Base-by-base conservation (phyloP, 1,140 invertebrate species). In the Drosophila takahashii region DNA sequence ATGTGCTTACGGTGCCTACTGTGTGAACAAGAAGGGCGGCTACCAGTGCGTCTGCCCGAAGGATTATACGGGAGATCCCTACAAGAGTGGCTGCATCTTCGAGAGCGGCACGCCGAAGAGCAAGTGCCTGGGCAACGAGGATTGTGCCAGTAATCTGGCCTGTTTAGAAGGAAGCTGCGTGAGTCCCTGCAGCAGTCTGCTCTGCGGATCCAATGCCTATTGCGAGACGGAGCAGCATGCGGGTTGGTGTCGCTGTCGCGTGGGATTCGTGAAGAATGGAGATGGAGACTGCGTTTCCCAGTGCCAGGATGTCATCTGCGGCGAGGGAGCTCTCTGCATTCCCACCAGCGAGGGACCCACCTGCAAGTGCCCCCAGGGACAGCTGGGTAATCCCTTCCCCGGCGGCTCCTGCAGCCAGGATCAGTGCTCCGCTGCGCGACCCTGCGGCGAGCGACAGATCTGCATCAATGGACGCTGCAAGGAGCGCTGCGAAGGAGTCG, bases 141-240 rank as follows among this genome's bases (percentile, higher is more conserved):
- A 98, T 67, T 98, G 97, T 80, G 95, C 96, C 9, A 95, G 95
- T 72, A 96, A 95, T 52, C 92, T 97, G 41, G 94, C 95, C 27
- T 98, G 97, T 85, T 93, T 95, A 5, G 94, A 96, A 45, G 95
- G 95, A 6, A 95, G 94, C 47, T 98, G 97, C 91, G 92, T 96
- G 4, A 97, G 97, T 92, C 97, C 97, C 5, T 98, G 97, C 75
- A 93, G 94, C 22, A 94, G 93, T 44, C 93, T 97, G 41, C 94
- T 95, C 7, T 98, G 97, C 90, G 97, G 97, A 22, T 93, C 95
- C 0, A 97, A 98, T 93, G 96, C 97, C 4, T 96, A 96, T 79
- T 98, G 97, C 91, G 96, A 97, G 93, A 95, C 97, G 0, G 96
- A 97, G 69, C 96, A 97, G 77, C 97, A 98, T 91, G 96, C 96